Base-by-base conservation (phyloP, 2,113 vertebrate genomes). In the Acrocephalus arundinaceus region DNA sequence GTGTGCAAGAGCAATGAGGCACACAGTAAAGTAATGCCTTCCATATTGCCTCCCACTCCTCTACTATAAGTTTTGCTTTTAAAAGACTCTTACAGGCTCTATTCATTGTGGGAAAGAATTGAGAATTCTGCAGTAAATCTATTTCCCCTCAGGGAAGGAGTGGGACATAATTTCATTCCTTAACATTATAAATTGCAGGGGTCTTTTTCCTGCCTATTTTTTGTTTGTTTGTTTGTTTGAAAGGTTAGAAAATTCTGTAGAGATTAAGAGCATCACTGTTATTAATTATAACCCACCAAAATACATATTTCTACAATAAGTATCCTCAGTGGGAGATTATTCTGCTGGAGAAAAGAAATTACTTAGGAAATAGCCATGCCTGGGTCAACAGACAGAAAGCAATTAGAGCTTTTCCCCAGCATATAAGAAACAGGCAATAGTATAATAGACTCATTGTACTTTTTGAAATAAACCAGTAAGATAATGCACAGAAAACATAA, bases 281-380 rank as follows among this genome's bases (percentile, higher is more conserved):
- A 87, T 74, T 96, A 96, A 94, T 93, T 94, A 85, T n/a, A 75
- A 87, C 13, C 73, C 46, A 94, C 63, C 27, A 68, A 94, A 94
- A 94, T 55, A 75, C 61, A 45, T 73, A 54, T 70, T 93, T 87
- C 45, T 61, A 74, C 71, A 92, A 24, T 52, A 79, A 86, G 24
- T 41, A 87, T 89, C 96, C 80, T 93, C 82, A 70, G 85, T 37
- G 66, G 85, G 90, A 89, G 27, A 37, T 57, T 55, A 43, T 70
- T 87, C 37, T 62, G 43, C 61, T 74, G 67, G 77, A 72, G 95
- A 88, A 85, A 41, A 93, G 75, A 96, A 97, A 96, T 79, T 7
- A 61, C 62, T 91, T 83, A 68, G 55, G 90, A 96, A 96, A 90
- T 48, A 93, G 33, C 55, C 37, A 65, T 63, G 76, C 75, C 65